phyloP scores from a whole-genome alignment of 2,888 invertebrate genomes.

The Hyles lineata region DNA sequence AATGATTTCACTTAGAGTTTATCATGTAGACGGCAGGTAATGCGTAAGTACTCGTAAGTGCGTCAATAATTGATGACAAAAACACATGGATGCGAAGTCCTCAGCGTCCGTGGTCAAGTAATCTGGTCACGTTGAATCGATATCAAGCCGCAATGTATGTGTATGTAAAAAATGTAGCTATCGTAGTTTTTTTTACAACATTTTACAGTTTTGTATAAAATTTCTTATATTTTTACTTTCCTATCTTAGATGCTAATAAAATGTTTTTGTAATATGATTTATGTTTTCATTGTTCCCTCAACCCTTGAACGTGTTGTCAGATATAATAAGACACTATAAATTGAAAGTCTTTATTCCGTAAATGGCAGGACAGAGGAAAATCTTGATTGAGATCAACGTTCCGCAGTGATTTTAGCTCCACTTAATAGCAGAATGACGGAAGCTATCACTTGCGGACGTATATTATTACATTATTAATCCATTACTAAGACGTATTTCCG shows the following conservation, averaged over 20 bases:
- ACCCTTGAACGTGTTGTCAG: constrained; percentile 6
- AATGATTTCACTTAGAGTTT: constrained; percentile 10
- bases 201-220: constrained; percentile 81
- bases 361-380: constrained; percentile 22
- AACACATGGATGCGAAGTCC: background rate
- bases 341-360: constrained; percentile 17
- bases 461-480: background rate
- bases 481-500: background rate
- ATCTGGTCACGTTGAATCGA: constrained; percentile 63
- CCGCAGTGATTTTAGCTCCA: constrained; percentile 13
- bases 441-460: constrained; percentile 7
- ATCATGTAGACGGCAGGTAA: background rate
- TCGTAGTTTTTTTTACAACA: constrained; percentile 76
- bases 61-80: constrained; percentile 12
- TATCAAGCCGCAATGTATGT: constrained; percentile 62
- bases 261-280: constrained; percentile 75
- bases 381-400: constrained; percentile 20
- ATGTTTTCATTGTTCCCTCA: constrained; percentile 32
- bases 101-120: constrained; percentile 45
- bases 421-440: constrained; percentile 14
- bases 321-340: constrained; percentile 21
- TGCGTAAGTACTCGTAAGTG: background rate
- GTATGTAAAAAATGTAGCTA: constrained; percentile 69
- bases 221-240: constrained; percentile 84
- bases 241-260: constrained; percentile 85